Evolutionary conservation across 1,140 invertebrate genomes (phyloP).

Genomic region (Acyrthosiphon pisum): DNA sequence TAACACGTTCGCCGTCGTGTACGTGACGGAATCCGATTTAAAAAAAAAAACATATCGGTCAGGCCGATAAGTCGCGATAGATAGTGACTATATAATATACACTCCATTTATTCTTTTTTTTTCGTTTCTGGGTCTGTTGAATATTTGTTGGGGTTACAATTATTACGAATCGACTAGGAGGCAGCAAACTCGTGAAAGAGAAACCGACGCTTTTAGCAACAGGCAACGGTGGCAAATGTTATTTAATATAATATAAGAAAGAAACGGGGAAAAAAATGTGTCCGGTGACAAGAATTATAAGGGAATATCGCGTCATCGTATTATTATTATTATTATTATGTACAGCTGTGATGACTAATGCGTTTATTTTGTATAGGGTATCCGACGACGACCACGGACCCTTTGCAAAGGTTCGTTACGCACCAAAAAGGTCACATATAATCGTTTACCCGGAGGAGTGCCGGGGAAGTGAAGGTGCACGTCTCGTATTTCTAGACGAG

Average conservation of each 20-base stretch:
- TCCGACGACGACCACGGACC: not conserved
- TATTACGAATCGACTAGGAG: not conserved
- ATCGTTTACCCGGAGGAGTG: constrained; percentile 23
- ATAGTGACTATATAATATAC: not conserved
- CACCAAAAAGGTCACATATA: constrained; percentile 47
- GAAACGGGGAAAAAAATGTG: not conserved
- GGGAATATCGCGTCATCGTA: not conserved
- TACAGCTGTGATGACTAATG: constrained; percentile 40
- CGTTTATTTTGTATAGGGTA: constrained; percentile 50
- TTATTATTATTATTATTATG: constrained; percentile 25
- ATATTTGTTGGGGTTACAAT: constrained; percentile 22
- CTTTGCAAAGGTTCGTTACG: constrained; percentile 47
- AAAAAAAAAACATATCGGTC: constrained; percentile 6
- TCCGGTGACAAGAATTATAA: constrained; percentile 31
- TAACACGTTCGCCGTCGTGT: not conserved
- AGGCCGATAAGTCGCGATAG: not conserved
- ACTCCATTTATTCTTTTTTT: constrained; percentile 37
- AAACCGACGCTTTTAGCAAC: constrained; percentile 14
- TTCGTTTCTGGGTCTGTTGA: not conserved
- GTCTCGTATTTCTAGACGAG: not conserved
- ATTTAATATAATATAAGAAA: constrained; percentile 24
- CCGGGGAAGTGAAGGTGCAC: not conserved
- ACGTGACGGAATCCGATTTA: constrained; percentile 40
- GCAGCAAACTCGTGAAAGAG: not conserved
- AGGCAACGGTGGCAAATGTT: constrained; percentile 3